phyloP scores from a whole-genome alignment of 2,113 vertebrate genomes.

The Scortum barcoo region DNA sequence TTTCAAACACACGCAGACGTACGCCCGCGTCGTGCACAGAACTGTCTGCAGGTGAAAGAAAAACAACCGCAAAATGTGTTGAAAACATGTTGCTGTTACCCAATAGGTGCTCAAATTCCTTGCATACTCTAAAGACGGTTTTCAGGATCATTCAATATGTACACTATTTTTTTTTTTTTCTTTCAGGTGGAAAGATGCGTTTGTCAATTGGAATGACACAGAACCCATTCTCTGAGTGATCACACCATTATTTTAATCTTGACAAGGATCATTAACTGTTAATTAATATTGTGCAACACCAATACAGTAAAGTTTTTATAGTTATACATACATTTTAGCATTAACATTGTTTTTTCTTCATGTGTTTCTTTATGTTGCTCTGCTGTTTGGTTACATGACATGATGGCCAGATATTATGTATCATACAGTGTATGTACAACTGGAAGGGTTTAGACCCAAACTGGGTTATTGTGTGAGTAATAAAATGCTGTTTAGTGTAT shows the following conservation, averaged over 20 bases:
- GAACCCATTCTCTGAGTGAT: constrained; percentile 93
- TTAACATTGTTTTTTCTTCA: neutral
- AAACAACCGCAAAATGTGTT: neutral
- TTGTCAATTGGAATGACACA: constrained; percentile 92
- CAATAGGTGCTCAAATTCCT: neutral
- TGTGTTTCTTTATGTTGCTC: neutral
- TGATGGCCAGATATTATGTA: neutral
- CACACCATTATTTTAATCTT: neutral
- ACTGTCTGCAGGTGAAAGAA: neutral
- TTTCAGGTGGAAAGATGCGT: constrained; percentile 91
- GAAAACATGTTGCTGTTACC: neutral
- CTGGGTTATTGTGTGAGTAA: too few relatives aligned
- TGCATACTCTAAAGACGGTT: neutral
- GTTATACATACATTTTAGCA: neutral
- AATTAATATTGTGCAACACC: neutral
- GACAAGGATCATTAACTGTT: neutral
- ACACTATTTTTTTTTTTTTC: constrained; percentile 36
- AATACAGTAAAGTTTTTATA: neutral
- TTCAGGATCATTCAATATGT: neutral
- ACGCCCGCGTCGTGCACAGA: neutral
- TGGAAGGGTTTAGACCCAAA: neutral
- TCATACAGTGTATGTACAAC: neutral
- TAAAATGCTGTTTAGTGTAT: too few relatives aligned
- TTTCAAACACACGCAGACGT: neutral
- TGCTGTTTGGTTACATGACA: neutral